A percentile compares a stretch with the other conserved stretches of the same genome.
Conservation (phyloP, 2,113 vertebrate genomes). For the Leucoraja erinaceus region DNA sequence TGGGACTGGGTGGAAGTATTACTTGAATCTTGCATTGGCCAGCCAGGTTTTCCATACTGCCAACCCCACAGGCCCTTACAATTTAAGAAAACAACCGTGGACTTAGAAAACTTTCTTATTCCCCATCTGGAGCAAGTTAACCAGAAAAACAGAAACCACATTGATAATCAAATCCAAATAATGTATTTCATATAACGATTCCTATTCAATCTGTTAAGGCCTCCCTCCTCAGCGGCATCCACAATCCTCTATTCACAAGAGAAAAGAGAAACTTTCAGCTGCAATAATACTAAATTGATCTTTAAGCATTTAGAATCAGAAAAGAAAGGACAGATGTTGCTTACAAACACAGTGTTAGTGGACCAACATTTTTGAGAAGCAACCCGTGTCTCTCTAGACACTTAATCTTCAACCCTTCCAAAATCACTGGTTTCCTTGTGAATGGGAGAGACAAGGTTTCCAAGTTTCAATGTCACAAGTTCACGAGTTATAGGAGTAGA, state of each 20-base stretch:
- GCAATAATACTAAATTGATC: background rate
- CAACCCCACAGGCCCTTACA: too few species aligned
- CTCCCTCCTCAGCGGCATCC: background rate
- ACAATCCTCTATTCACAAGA: background rate
- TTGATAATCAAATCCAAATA: background rate
- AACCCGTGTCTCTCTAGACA: background rate
- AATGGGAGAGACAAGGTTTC: background rate
- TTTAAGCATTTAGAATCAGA: background rate
- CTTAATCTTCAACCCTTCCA: background rate
- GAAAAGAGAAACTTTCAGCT: background rate
- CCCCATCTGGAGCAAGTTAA: background rate
- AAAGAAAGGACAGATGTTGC: background rate
- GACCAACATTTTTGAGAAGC: slow-evolving; percentile 9
- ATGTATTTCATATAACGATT: background rate
- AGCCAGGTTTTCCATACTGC: too few species aligned
- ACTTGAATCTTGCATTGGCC: too few species aligned
- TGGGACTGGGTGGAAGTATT: too few species aligned
- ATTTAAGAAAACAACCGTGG: too few species aligned
- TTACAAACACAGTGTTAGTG: background rate
- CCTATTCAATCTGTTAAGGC: background rate
- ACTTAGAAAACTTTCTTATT: too few species aligned
- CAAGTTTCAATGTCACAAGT: background rate
- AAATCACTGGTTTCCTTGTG: background rate
- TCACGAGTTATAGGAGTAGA: too few species aligned
- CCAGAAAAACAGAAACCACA: background rate